Conservation (phyloP, 2,888 invertebrate genomes). For the Baronia brevicornis region DNA sequence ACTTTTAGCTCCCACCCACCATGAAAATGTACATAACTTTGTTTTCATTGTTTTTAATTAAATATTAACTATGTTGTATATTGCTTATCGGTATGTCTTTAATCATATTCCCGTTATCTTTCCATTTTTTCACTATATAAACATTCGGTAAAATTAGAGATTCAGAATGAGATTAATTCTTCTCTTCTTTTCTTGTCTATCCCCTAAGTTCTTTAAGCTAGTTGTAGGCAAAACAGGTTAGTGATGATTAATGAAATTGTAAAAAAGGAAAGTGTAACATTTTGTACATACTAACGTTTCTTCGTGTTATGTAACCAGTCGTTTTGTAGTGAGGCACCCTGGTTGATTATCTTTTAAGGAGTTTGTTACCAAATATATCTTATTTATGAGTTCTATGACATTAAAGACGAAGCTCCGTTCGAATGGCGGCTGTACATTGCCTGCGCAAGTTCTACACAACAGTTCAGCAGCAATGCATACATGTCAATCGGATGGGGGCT, state of each 20-base stretch:
- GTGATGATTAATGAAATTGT: constrained; percentile 43
- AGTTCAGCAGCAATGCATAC: constrained; percentile 16
- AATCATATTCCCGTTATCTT: constrained; percentile 18
- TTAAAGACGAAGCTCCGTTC: constrained; percentile 20
- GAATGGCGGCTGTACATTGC: constrained; percentile 3
- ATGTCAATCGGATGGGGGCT: constrained; percentile 17
- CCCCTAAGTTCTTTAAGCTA: constrained; percentile 38
- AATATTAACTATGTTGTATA: constrained; percentile 43
- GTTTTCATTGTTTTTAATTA: constrained; percentile 41
- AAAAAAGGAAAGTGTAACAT: constrained; percentile 32
- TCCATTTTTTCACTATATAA: too few relatives aligned
- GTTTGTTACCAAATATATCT: constrained; percentile 74
- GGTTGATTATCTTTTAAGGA: constrained; percentile 48
- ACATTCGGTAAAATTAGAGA: too few relatives aligned
- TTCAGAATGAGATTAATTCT: constrained; percentile 4
- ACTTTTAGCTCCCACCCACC: constrained; percentile 57
- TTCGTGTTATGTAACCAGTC: constrained; percentile 34
- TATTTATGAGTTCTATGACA: constrained; percentile 54
- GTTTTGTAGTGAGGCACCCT: constrained; percentile 34
- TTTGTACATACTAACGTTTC: constrained; percentile 55
- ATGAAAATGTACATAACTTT: constrained; percentile 58
- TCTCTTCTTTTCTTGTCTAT: constrained; percentile 19
- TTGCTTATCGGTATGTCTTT: constrained; percentile 28
- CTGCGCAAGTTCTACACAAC: neutral
- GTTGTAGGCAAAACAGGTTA: constrained; percentile 51